Percentiles rank a stretch among this genome's conserved stretches.
Conservation (phyloP, 2,888 invertebrate genomes). For the Boloria euphrosyne region DNA sequence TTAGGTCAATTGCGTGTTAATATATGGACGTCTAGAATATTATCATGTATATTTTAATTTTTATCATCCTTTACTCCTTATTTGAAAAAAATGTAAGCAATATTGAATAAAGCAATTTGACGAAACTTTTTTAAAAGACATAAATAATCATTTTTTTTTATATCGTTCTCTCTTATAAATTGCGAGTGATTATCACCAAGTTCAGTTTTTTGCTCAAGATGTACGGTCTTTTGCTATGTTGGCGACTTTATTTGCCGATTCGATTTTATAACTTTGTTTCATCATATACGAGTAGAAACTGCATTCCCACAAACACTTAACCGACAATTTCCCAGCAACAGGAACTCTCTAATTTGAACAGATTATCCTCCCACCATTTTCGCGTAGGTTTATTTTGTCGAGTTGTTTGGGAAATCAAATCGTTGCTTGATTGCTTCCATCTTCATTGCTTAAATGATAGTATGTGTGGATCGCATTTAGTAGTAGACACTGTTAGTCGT, state of each 20-base stretch:
- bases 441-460: slow-evolving; percentile 31
- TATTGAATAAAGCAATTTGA: not conserved
- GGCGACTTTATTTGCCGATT: slow-evolving; percentile 38
- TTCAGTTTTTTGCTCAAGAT: slow-evolving; percentile 31
- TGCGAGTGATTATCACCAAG: slow-evolving; percentile 32
- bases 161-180: slow-evolving; percentile 36
- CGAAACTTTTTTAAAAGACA: not conserved
- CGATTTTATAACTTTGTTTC: slow-evolving; percentile 27
- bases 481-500: slow-evolving; percentile 31
- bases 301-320: slow-evolving; percentile 27
- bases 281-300: slow-evolving; percentile 25
- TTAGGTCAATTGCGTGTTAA: not conserved
- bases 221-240: slow-evolving; percentile 31
- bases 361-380: slow-evolving; percentile 37
- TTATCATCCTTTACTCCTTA: no score
- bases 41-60: no score
- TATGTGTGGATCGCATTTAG: slow-evolving; percentile 23
- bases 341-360: slow-evolving; percentile 37
- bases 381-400: slow-evolving; percentile 38
- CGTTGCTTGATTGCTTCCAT: slow-evolving; percentile 14
- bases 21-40: not conserved
- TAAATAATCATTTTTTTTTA: not conserved
- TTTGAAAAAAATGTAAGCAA: no score
- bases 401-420: slow-evolving; percentile 35
- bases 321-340: slow-evolving; percentile 32